Conservation (phyloP, 1,140 invertebrate species). For the Neotoxoptera formosana region DNA sequence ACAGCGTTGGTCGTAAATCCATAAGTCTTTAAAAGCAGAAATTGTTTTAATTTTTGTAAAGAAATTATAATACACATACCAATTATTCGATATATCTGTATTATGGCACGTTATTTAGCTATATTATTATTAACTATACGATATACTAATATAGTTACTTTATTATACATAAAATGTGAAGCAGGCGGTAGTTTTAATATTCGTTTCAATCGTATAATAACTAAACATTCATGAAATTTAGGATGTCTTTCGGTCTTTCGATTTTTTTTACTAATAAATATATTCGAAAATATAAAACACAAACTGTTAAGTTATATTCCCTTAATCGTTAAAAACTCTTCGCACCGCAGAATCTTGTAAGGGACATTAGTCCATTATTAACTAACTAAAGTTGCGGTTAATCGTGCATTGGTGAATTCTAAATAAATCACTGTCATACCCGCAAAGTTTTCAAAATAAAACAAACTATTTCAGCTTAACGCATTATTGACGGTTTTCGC, state of each 20-base stretch:
- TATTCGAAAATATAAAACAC: not conserved
- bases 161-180: too few relatives aligned
- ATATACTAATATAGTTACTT: too few relatives aligned
- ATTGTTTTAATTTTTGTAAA: too few relatives aligned
- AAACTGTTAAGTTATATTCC: not conserved
- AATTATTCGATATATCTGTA: too few relatives aligned
- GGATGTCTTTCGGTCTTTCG: fast-evolving
- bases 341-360: not conserved
- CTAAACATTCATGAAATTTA: not conserved
- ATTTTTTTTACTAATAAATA: not conserved
- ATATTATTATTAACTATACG: too few relatives aligned
- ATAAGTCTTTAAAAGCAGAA: too few relatives aligned
- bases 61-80: too few relatives aligned
- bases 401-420: not conserved
- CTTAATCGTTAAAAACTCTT: not conserved
- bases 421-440: not conserved
- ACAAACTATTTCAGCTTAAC: not conserved
- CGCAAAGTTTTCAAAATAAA: not conserved
- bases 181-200: too few relatives aligned
- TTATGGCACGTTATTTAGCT: too few relatives aligned
- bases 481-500: not conserved
- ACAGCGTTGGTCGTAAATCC: too few relatives aligned
- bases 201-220: not conserved
- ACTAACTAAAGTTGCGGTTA: not conserved
- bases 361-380: not conserved